Conservation (phyloP, 2,888 invertebrate genomes). For the Zhengitettix transpicula region DNA sequence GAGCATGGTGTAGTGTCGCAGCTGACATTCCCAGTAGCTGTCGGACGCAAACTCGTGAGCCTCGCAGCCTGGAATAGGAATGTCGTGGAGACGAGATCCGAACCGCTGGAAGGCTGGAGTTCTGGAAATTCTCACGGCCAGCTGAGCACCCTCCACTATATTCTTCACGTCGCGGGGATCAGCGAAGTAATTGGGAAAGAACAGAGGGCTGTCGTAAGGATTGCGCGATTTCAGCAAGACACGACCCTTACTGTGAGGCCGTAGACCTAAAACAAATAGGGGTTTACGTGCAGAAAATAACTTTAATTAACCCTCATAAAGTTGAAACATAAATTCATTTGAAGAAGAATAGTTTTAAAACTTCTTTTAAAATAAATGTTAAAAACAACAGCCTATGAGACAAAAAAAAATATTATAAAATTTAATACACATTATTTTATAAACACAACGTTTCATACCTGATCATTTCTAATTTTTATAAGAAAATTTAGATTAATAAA, state of each 20-base stretch:
- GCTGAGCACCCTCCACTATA: constrained; percentile 15
- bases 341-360: too few relatives aligned
- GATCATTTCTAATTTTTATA: too few relatives aligned
- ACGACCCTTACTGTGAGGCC: constrained; percentile 78
- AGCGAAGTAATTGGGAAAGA: constrained; percentile 85
- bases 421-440: too few relatives aligned
- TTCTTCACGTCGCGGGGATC: constrained; percentile 25
- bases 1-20: constrained; percentile 61
- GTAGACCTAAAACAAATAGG: constrained; percentile 29
- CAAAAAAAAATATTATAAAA: too few relatives aligned
- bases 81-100: constrained; percentile 59
- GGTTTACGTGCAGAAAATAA: too few relatives aligned
- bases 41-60: constrained; percentile 54
- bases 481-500: too few relatives aligned
- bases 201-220: constrained; percentile 65
- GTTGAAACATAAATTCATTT: too few relatives aligned
- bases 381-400: too few relatives aligned
- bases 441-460: too few relatives aligned
- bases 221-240: constrained; percentile 63
- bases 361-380: too few relatives aligned
- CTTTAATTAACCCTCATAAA: too few relatives aligned
- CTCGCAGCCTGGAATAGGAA: constrained; percentile 68
- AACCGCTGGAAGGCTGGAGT: constrained; percentile 65
- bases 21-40: constrained; percentile 72
- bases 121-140: constrained; percentile 40